Conservation (phyloP, 2,888 invertebrate genomes). For the Macroteleia sp. region DNA sequence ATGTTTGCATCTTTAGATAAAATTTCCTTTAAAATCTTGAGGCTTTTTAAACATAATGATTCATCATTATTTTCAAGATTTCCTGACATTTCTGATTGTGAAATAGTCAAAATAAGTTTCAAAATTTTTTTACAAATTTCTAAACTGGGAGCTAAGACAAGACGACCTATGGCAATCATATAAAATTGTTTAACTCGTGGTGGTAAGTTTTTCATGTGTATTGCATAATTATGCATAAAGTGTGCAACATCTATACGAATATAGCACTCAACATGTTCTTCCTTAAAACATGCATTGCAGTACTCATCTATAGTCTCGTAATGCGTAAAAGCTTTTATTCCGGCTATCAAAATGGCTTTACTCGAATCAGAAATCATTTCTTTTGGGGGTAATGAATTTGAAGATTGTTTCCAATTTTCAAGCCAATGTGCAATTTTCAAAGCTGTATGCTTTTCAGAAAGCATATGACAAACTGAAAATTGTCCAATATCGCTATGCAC, state of each 20-base stretch:
- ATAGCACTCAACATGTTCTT: constrained; percentile 5
- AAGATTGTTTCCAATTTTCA: constrained; percentile 3
- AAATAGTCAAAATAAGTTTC: background rate
- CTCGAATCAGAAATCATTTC: constrained; percentile 18
- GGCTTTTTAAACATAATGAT: too few relatives aligned
- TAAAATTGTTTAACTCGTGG: constrained; percentile 23
- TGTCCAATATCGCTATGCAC: constrained; percentile 9
- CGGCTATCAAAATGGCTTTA: constrained; percentile 21
- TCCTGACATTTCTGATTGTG: background rate
- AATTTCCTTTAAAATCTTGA: too few relatives aligned
- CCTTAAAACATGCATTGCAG: constrained; percentile 19
- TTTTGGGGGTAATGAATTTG: too few relatives aligned
- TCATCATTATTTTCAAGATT: too few relatives aligned
- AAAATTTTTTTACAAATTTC: background rate
- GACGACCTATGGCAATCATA: constrained; percentile 29
- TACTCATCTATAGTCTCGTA: constrained; percentile 25
- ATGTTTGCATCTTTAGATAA: too few relatives aligned
- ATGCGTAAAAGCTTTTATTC: constrained; percentile 22
- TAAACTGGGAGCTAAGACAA: constrained; percentile 3
- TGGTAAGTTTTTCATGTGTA: background rate
- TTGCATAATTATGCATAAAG: constrained; percentile 22
- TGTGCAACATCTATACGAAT: constrained; percentile 32
- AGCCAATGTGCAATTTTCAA: constrained; percentile 24
- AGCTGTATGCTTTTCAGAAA: constrained; percentile 18
- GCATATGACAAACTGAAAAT: constrained; percentile 19